A percentile compares a stretch with the other conserved stretches of the same genome.
Conservation (phyloP, 2,888 invertebrate genomes). For the Eupithecia insigniata region DNA sequence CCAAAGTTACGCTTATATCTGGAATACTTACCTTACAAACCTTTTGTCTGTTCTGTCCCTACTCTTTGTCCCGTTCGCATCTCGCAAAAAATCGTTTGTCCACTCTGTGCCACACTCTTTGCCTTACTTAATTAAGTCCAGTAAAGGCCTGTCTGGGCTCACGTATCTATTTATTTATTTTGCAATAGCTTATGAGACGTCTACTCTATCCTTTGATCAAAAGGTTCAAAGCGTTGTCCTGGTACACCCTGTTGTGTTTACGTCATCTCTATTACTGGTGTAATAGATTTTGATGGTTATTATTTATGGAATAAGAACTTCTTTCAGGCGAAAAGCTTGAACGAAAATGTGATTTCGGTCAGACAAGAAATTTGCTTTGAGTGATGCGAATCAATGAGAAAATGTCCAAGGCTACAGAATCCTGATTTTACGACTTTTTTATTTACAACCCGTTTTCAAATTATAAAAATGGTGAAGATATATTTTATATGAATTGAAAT, state of each 20-base stretch:
- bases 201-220: constrained; percentile 38
- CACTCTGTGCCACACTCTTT: constrained; percentile 49
- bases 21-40: neutral
- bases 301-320: neutral
- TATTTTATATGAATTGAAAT: no score
- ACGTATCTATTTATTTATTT: constrained; percentile 51
- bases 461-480: no score
- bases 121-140: constrained; percentile 69
- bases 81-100: neutral
- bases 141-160: constrained; percentile 52
- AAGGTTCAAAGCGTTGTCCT: constrained; percentile 12
- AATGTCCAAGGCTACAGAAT: no score
- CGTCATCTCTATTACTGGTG: neutral
- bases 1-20: neutral
- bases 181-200: constrained; percentile 47
- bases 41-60: neutral
- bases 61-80: neutral
- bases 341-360: neutral
- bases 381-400: no score
- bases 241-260: neutral
- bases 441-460: no score
- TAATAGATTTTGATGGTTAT: neutral
- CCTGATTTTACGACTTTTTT: no score
- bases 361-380: no score
- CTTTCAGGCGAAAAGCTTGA: neutral